Conservation (phyloP, 2,113 vertebrate genomes). For the Todiramphus saurophagus region DNA sequence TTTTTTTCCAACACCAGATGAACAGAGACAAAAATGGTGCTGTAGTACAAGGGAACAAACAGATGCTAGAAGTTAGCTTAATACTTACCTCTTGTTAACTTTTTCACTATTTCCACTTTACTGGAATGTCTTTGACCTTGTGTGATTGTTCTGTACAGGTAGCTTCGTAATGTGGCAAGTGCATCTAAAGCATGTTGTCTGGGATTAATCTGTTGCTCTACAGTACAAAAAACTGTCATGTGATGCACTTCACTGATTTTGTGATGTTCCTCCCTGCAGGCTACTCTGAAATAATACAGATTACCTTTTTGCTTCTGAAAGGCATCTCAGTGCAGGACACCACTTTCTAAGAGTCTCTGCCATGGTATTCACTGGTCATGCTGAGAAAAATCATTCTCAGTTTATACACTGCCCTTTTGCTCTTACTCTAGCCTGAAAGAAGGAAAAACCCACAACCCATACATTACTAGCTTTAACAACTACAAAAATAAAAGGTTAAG, state of each 20-base stretch:
- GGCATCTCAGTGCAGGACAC: neutral
- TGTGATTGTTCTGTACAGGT: neutral
- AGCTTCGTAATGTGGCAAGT: neutral
- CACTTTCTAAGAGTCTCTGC: neutral
- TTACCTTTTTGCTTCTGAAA: slow-evolving; percentile 36
- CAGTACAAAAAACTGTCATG: slow-evolving; percentile 2
- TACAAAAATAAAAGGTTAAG: neutral
- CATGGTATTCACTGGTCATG: neutral
- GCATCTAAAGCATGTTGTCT: slow-evolving; percentile 23
- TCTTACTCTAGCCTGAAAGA: neutral
- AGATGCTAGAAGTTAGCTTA: neutral
- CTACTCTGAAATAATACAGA: slow-evolving; percentile 39
- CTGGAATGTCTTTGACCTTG: slow-evolving; percentile 1
- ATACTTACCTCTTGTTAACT: neutral
- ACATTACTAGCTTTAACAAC: neutral
- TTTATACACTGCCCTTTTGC: neutral
- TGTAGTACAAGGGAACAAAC: neutral
- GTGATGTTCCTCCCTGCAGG: slow-evolving; percentile 27
- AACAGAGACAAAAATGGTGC: neutral
- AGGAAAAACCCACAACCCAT: neutral
- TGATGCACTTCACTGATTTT: slow-evolving; percentile 29
- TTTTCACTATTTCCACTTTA: neutral
- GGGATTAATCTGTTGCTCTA: slow-evolving; percentile 45
- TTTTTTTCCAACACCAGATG: neutral
- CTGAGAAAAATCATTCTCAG: slow-evolving; percentile 8